These are phyloP conservation scores for Oscarella lobularis DNA, from an alignment of 37 sponge, comb jelly and placozoan species.

Conservation along the genomic window DNA sequence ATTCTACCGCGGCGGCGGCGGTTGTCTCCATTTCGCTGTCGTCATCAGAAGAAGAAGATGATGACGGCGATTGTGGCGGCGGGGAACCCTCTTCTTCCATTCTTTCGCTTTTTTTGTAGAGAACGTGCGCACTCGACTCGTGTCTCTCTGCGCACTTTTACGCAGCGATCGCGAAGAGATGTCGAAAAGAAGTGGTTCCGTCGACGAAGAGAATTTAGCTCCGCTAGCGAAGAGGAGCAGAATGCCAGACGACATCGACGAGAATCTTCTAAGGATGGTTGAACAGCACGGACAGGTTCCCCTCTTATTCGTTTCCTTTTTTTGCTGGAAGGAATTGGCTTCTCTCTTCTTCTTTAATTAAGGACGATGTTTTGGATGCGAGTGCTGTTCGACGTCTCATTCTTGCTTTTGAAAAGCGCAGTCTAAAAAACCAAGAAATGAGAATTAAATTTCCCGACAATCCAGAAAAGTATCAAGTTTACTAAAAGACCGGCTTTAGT, in stretches of 20 bases:
- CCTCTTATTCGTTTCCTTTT: background rate
- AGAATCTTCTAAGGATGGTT: background rate
- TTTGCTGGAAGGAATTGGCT: background rate
- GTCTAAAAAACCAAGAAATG: slow-evolving; percentile 85
- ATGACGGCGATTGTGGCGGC: too few relatives aligned
- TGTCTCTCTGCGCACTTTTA: too few relatives aligned
- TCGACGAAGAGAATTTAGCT: too few relatives aligned
- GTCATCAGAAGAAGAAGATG: background rate
- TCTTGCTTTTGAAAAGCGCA: slow-evolving; percentile 81
- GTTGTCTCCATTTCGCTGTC: background rate
- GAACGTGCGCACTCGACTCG: too few relatives aligned
- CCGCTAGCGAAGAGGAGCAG: too few relatives aligned
- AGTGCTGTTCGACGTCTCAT: slow-evolving; percentile 33
- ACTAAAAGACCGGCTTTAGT: too few relatives aligned
- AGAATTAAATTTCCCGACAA: slow-evolving; percentile 82
- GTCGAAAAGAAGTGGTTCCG: too few relatives aligned
- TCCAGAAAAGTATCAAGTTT: slow-evolving; percentile 58
- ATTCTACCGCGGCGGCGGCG: too few relatives aligned
- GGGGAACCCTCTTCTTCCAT: background rate
- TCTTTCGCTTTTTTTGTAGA: too few relatives aligned
- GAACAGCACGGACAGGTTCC: background rate
- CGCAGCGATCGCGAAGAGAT: background rate
- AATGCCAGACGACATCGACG: background rate
- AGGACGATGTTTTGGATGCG: background rate
- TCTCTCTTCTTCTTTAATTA: too few relatives aligned